Conservation (phyloP, 1,140 invertebrate species). For the Berghia stephanieae region DNA sequence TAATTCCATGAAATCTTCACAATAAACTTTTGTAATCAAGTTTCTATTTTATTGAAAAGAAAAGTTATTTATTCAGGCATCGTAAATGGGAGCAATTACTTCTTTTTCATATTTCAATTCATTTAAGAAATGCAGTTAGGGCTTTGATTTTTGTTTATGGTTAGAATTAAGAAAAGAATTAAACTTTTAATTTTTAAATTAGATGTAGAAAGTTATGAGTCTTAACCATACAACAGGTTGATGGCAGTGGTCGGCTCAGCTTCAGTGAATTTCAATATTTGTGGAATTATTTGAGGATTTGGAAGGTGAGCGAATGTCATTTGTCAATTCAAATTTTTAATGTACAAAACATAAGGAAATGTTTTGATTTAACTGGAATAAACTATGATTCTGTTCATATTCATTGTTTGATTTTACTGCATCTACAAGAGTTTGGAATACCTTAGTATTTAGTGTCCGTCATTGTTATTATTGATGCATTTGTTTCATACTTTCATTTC, state of each 20-base stretch:
- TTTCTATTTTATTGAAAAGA: not conserved
- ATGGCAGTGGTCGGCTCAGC: slow-evolving; percentile 52
- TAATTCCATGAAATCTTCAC: slow-evolving; percentile 13
- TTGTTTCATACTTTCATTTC: too few relatives aligned
- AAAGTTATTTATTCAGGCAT: not conserved
- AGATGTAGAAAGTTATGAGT: not conserved
- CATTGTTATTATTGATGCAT: too few relatives aligned
- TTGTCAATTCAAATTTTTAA: too few relatives aligned
- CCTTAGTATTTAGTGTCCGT: too few relatives aligned
- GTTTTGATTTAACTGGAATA: not conserved
- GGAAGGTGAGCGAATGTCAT: slow-evolving; percentile 54
- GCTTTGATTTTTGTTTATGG: not conserved
- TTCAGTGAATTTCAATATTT: slow-evolving; percentile 55
- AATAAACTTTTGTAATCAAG: not conserved
- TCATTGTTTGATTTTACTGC: too few relatives aligned
- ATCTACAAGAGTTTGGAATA: too few relatives aligned
- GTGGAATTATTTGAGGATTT: slow-evolving; percentile 52
- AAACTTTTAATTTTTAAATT: not conserved
- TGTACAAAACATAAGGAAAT: not conserved
- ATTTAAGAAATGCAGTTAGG: not conserved
- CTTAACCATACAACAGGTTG: slow-evolving; percentile 48
- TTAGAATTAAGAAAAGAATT: not conserved
- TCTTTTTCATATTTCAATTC: not conserved
- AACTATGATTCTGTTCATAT: not conserved
- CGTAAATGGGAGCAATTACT: not conserved